These are phyloP conservation scores for Ariopsis seemanni DNA, from an alignment of 2,113 vertebrate species.

Conservation along the genomic window DNA sequence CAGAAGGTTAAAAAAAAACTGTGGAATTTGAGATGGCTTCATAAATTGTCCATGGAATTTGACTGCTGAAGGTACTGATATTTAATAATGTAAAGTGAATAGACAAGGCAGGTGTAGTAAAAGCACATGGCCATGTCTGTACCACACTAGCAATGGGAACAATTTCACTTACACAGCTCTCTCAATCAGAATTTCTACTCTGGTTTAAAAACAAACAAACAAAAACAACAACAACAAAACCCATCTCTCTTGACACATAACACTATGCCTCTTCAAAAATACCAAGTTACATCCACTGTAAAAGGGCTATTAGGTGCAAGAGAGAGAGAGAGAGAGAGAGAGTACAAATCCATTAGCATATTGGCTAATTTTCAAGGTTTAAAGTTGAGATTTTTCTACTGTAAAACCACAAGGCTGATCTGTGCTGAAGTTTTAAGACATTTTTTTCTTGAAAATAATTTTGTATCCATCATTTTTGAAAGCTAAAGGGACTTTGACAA, in stretches of 20 bases:
- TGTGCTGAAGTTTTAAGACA: neutral
- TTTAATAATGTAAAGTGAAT: constrained; percentile 5
- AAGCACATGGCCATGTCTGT: neutral
- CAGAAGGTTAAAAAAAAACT: neutral
- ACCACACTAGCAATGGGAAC: neutral
- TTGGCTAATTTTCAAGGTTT: neutral
- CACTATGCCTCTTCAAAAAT: neutral
- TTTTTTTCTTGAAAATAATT: neutral
- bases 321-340: neutral
- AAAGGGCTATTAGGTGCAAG: no score
- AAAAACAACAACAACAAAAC: neutral
- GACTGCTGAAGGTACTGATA: neutral
- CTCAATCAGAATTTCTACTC: neutral
- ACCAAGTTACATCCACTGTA: neutral
- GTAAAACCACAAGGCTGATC: constrained; percentile 5
- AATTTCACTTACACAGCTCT: neutral
- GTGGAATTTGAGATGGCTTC: neutral
- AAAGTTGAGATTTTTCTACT: neutral
- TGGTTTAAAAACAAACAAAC: neutral
- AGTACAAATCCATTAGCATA: neutral
- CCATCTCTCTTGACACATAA: neutral
- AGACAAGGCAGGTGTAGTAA: neutral
- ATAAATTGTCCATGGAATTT: neutral
- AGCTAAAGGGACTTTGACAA: neutral
- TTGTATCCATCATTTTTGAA: neutral